Evolutionary conservation across 2,888 invertebrate genomes (phyloP).

Genomic region (Psylliodes chrysocephalus): DNA sequence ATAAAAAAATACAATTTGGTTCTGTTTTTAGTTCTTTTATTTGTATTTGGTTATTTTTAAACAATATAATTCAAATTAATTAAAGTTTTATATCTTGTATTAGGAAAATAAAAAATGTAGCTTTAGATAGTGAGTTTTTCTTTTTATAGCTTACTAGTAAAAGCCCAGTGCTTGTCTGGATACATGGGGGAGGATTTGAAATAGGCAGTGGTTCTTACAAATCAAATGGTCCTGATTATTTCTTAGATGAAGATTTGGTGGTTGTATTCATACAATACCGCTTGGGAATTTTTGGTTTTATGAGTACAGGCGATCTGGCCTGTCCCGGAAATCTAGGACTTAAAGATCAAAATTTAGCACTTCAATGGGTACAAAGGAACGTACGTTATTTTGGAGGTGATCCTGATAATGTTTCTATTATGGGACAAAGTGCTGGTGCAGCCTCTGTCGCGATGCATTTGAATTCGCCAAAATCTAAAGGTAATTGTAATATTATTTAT

Average conservation of each 20-base stretch:
- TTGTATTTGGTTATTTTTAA: too few relatives aligned
- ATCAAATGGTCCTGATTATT: conserved; percentile 26
- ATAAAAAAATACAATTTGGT: too few relatives aligned
- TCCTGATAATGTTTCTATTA: conserved; percentile 38
- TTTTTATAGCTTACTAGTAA: conserved; percentile 11
- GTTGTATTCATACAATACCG: conserved; percentile 39
- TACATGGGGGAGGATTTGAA: conserved; percentile 37
- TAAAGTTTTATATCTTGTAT: too few relatives aligned
- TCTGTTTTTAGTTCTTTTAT: too few relatives aligned
- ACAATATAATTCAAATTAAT: too few relatives aligned
- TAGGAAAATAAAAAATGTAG: too few relatives aligned
- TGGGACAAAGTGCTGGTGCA: conserved; percentile 45
- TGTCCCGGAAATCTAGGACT: conserved; percentile 41
- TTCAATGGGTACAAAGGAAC: conserved; percentile 43
- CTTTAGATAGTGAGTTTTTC: too few relatives aligned
- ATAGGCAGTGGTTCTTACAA: conserved; percentile 19
- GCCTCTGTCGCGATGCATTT: conserved; percentile 41
- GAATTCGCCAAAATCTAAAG: conserved; percentile 34
- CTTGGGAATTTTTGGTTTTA: conserved; percentile 40
- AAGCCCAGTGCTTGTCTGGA: conserved; percentile 26
- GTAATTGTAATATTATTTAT: conserved; percentile 15
- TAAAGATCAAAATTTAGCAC: conserved; percentile 43
- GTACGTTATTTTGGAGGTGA: conserved; percentile 42
- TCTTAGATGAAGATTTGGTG: conserved; percentile 35
- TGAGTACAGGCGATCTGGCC: conserved; percentile 40